phyloP scores from a whole-genome alignment of 2,113 vertebrate species.

The Xenotilapia caudafasciata region DNA sequence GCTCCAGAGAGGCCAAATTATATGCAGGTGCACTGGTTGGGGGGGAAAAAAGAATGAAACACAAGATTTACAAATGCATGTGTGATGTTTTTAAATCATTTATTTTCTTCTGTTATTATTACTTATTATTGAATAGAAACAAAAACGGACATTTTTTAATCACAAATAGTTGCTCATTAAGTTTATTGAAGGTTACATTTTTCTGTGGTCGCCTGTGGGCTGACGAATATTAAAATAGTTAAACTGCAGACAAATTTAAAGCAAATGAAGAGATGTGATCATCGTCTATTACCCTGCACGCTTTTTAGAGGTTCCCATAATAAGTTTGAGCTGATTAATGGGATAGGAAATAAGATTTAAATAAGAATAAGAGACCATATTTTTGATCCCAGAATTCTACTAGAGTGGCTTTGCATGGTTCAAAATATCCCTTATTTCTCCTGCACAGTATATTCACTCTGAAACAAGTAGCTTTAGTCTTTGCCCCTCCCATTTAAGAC shows the following conservation, averaged over 20 bases:
- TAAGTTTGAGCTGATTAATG: neutral
- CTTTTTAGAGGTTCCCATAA: neutral
- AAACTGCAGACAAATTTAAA: neutral
- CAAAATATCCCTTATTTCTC: neutral
- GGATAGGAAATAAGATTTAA: neutral
- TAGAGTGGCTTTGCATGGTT: neutral
- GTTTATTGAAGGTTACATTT: neutral
- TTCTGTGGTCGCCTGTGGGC: neutral
- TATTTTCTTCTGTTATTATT: neutral
- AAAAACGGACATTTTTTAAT: neutral
- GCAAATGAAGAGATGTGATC: neutral
- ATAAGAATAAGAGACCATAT: neutral
- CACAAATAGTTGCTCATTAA: neutral
- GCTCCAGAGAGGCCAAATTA: neutral
- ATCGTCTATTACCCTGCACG: neutral
- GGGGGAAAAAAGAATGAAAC: rapidly evolving
- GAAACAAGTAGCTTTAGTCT: neutral
- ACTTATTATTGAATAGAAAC: neutral
- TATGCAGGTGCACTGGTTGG: neutral
- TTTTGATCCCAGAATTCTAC: neutral
- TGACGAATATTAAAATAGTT: neutral
- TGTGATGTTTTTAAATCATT: neutral
- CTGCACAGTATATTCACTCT: neutral
- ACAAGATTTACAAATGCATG: neutral
- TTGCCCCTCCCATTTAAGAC: neutral